Evolutionary conservation across 1,140 invertebrate species (phyloP).

Genomic region (Penaeus japonicus): DNA sequence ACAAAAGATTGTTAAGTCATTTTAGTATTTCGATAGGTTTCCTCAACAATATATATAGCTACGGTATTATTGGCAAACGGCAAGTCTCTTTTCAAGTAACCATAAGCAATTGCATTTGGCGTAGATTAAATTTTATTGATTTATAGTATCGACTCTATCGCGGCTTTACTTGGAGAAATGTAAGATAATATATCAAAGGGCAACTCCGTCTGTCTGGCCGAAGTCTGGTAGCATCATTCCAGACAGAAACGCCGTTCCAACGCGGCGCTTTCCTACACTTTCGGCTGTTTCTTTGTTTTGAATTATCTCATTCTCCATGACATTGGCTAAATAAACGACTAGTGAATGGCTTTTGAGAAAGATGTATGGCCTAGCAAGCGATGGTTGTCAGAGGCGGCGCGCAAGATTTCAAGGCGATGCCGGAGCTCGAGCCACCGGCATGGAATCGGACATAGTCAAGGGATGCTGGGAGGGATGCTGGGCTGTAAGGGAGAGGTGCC

Average conservation of each 20-base stretch:
- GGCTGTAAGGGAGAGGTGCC: background rate
- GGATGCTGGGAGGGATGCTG: constrained; percentile 8
- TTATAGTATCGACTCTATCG: background rate
- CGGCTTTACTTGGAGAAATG: background rate
- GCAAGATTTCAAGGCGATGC: background rate
- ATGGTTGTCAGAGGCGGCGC: background rate
- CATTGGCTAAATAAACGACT: background rate
- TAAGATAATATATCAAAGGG: constrained; percentile 24
- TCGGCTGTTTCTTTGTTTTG: background rate
- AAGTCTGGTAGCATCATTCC: constrained; percentile 49
- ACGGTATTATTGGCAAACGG: no score
- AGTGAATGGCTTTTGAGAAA: background rate
- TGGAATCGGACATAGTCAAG: background rate
- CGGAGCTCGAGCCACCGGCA: background rate
- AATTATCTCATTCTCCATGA: background rate
- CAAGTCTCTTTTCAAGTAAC: no score
- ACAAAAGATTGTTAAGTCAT: no score
- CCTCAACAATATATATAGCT: background rate
- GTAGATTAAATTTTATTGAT: background rate
- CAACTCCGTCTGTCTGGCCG: constrained; percentile 33
- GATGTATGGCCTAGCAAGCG: no score
- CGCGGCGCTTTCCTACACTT: background rate
- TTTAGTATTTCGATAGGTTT: background rate
- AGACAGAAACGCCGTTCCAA: constrained; percentile 13
- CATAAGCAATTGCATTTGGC: background rate